These are phyloP conservation scores for Carlito syrichta DNA, from an alignment of 2,113 vertebrate species.

Conservation along the genomic window DNA sequence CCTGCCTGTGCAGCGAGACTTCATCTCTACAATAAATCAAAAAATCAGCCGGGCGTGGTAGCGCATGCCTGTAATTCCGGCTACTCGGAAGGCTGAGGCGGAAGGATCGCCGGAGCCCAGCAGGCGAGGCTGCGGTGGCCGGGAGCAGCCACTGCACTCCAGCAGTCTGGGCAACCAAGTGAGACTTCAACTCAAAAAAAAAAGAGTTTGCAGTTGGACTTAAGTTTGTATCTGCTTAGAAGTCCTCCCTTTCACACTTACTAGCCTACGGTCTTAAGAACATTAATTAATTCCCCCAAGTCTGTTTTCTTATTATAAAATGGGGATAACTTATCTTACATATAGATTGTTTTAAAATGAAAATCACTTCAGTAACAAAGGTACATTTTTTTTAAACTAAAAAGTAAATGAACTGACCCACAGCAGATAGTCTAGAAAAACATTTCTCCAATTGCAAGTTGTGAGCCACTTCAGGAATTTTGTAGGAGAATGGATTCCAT, in stretches of 20 bases:
- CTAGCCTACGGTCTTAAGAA: neutral
- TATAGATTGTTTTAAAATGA: neutral
- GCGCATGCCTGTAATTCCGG: too few species aligned
- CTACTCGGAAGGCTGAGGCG: too few species aligned
- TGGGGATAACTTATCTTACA: neutral
- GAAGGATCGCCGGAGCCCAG: too few species aligned
- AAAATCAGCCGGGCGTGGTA: too few species aligned
- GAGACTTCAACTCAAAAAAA: too few species aligned
- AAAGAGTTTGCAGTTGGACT: neutral
- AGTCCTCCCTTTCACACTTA: neutral
- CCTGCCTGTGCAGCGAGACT: too few species aligned
- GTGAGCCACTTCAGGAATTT: neutral
- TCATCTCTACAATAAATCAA: too few species aligned
- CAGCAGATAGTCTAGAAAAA: neutral
- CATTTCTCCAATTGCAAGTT: neutral
- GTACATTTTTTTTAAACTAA: neutral
- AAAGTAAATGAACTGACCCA: neutral
- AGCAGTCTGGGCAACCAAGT: too few species aligned
- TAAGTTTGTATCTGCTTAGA: neutral
- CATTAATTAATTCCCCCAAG: neutral
- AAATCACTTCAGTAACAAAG: neutral
- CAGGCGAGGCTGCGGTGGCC: too few species aligned
- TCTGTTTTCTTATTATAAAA: conserved; percentile 13
- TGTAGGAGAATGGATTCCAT: neutral
- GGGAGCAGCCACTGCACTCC: too few species aligned